These are phyloP conservation scores for Rachycentron canadum DNA, from an alignment of 2,797 vertebrate species.

Conservation along the genomic window DNA sequence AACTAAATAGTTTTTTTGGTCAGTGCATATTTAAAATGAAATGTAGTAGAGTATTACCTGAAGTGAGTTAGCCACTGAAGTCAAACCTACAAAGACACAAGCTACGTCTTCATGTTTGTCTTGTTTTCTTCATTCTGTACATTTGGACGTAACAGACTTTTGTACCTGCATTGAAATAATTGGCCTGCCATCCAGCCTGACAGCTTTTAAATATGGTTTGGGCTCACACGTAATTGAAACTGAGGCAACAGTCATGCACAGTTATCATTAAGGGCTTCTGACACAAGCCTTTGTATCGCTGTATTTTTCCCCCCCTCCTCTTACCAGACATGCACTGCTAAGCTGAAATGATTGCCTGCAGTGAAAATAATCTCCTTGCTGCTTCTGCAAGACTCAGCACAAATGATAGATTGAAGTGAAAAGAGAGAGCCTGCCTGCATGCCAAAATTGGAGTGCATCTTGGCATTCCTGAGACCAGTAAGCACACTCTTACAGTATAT, in stretches of 20 bases:
- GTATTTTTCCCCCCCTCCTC: constrained; percentile 34
- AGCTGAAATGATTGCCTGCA: constrained; percentile 79
- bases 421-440: constrained; percentile 64
- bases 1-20: constrained; percentile 27
- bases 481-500: constrained; percentile 66
- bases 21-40: constrained; percentile 60
- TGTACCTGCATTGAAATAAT: constrained; percentile 58
- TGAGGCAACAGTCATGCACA: constrained; percentile 54
- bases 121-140: constrained; percentile 47
- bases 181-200: constrained; percentile 45
- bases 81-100: constrained; percentile 31
- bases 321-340: constrained; percentile 77
- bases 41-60: constrained; percentile 53
- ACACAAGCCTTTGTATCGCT: constrained; percentile 63
- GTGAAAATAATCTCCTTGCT: constrained; percentile 78
- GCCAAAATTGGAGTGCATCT: constrained; percentile 72
- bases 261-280: constrained; percentile 71
- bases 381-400: constrained; percentile 80
- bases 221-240: constrained; percentile 64
- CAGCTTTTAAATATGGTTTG: constrained; percentile 54
- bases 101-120: constrained; percentile 5
- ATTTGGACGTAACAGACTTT: constrained; percentile 40
- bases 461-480: constrained; percentile 72
- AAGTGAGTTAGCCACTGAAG: constrained; percentile 41
- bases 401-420: constrained; percentile 77